Evolutionary conservation across 2,888 invertebrate genomes (phyloP).

Genomic region (Leucozona laternaria): DNA sequence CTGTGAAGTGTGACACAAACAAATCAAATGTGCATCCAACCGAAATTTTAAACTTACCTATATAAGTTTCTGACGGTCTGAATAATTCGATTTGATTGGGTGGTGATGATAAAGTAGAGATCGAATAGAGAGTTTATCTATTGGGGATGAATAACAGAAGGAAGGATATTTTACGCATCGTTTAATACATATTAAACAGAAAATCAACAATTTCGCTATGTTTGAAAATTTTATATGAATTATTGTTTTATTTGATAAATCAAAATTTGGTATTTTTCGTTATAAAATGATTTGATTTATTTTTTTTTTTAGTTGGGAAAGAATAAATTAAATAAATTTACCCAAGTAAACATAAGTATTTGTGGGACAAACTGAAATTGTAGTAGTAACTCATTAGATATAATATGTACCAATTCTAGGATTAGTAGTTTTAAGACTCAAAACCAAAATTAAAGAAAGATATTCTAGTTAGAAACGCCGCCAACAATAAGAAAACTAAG

Average conservation of each 20-base stretch:
- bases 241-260: not conserved
- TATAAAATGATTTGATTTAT: no score
- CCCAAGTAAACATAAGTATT: no score
- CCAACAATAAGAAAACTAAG: no score
- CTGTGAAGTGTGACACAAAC: conserved; percentile 17
- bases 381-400: no score
- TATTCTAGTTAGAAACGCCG: no score
- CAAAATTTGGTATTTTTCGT: not conserved
- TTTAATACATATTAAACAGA: not conserved
- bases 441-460: no score
- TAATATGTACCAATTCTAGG: no score
- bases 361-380: no score
- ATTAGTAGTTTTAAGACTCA: no score
- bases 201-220: not conserved
- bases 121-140: not conserved
- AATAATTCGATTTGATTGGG: conserved; percentile 47
- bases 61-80: conserved; percentile 30
- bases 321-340: no score
- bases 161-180: conserved; percentile 32
- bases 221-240: not conserved
- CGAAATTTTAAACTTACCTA: conserved; percentile 20
- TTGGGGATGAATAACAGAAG: not conserved
- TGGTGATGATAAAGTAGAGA: conserved; percentile 38
- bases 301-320: no score
- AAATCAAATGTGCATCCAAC: conserved; percentile 58